These are phyloP conservation scores for Molossus alvarezi DNA, from an alignment of 2,797 vertebrate species.

Conservation along the genomic window DNA sequence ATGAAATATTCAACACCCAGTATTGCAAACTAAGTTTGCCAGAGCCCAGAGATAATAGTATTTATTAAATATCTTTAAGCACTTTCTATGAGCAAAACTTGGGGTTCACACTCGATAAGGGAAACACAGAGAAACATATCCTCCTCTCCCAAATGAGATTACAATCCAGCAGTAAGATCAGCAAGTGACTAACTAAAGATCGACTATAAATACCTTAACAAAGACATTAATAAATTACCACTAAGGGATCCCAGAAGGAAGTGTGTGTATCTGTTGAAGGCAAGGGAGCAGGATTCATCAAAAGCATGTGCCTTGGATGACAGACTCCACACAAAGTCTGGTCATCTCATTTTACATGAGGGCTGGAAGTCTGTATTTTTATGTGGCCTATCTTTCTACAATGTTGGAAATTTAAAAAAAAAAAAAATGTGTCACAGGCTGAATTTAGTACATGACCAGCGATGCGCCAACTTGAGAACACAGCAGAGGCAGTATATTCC, in stretches of 20 bases:
- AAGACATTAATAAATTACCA: not conserved
- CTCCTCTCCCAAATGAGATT: not conserved
- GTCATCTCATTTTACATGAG: not conserved
- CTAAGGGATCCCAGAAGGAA: not conserved
- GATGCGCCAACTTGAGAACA: not conserved
- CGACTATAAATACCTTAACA: not conserved
- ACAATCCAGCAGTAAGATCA: not conserved
- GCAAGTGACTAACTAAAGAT: not conserved
- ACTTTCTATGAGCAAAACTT: not conserved
- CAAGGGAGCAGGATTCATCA: not conserved
- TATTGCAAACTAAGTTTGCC: not conserved
- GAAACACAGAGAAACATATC: not conserved
- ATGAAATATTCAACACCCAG: conserved; percentile 1
- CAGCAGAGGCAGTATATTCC: not conserved
- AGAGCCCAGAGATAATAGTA: not conserved
- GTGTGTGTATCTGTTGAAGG: not conserved
- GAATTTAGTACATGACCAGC: not conserved
- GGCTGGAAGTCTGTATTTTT: not conserved
- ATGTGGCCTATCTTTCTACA: not conserved
- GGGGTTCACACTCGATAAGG: not conserved
- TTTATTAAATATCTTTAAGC: not conserved
- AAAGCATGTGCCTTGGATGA: not conserved
- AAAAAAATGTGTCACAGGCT: not conserved
- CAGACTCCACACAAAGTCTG: not conserved
- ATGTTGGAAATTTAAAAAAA: not conserved